phyloP scores from a whole-genome alignment of 2,113 vertebrate species.

The Peromyscus maniculatus region DNA sequence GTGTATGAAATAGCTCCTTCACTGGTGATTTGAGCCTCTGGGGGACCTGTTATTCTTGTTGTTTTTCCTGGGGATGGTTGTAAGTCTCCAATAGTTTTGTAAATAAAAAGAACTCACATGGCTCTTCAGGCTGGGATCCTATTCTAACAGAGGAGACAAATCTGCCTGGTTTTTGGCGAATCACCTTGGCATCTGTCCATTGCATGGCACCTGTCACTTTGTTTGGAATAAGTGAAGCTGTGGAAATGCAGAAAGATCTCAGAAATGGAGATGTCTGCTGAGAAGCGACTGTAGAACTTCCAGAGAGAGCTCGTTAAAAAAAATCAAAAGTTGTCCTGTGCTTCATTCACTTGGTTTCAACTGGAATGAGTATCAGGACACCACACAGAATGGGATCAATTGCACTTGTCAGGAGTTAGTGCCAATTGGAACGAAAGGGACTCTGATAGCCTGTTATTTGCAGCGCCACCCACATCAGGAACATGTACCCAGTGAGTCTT shows the following conservation, averaged over 20 bases:
- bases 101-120: constrained; percentile 81
- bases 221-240: constrained; percentile 68
- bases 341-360: background rate
- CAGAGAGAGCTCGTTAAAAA: background rate
- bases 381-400: background rate
- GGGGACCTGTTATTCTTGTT: constrained; percentile 75
- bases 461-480: background rate
- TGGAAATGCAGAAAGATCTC: background rate
- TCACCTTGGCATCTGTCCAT: constrained; percentile 70
- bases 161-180: constrained; percentile 33
- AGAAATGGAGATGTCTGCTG: background rate
- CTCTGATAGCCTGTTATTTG: constrained; percentile 56
- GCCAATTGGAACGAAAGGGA: background rate
- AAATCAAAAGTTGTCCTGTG: background rate
- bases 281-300: background rate
- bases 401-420: background rate
- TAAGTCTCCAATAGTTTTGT: constrained; percentile 70
- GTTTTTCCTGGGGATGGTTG: constrained; percentile 72
- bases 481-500: background rate
- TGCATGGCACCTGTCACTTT: constrained; percentile 66
- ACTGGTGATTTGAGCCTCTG: constrained; percentile 70
- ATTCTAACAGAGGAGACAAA: constrained; percentile 71
- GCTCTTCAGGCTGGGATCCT: constrained; percentile 73
- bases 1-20: constrained; percentile 76
- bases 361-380: constrained; percentile 27